Evolutionary conservation across 2,113 vertebrate species (phyloP).

Genomic region (Petaurus breviceps): DNA sequence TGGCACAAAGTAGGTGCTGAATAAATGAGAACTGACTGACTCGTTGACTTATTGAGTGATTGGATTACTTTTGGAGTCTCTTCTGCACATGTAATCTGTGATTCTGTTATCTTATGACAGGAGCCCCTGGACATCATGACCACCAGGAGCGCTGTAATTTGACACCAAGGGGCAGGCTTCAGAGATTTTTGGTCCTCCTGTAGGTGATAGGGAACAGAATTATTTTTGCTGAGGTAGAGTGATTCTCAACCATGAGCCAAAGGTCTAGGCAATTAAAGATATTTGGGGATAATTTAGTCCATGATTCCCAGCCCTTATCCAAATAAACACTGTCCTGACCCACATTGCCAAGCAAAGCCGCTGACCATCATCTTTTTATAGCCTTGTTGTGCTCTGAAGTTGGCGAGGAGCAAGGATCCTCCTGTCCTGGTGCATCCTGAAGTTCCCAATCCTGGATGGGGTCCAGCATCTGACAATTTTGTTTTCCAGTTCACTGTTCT

Average conservation of each 20-base stretch:
- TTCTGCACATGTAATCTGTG: neutral
- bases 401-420: neutral
- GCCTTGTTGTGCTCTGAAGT: neutral
- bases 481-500: neutral
- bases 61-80: neutral
- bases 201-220: slow-evolving; percentile 47
- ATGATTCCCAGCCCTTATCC: neutral
- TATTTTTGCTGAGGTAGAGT: slow-evolving; percentile 52
- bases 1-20: neutral
- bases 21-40: neutral
- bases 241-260: neutral
- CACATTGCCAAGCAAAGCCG: neutral
- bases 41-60: neutral
- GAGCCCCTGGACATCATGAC: neutral
- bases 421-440: neutral
- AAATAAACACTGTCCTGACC: neutral
- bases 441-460: neutral
- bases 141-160: accelerated
- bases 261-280: slow-evolving; percentile 12
- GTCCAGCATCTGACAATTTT: neutral
- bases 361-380: accelerated
- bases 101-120: neutral
- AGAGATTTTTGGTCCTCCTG: neutral
- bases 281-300: slow-evolving; percentile 50
- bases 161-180: neutral